Percentiles rank a stretch among this genome's conserved stretches.
Evolutionary conservation across 2,888 invertebrate species (phyloP).

Genomic region (Petrolisthes manimaculis): DNA sequence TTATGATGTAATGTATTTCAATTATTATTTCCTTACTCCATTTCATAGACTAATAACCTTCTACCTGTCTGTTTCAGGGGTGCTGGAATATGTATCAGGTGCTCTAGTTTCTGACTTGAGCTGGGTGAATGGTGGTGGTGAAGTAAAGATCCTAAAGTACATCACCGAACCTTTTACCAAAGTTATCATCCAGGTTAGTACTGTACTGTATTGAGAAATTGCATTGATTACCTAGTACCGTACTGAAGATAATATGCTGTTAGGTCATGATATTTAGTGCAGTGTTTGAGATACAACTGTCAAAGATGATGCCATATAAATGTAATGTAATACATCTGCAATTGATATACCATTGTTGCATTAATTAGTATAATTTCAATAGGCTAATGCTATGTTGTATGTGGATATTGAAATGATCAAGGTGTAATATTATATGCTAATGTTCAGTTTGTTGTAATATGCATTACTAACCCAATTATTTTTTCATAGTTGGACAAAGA

Average conservation of each 20-base stretch:
- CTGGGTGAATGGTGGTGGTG: constrained; percentile 57
- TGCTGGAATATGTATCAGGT: constrained; percentile 58
- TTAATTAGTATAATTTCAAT: too few relatives aligned
- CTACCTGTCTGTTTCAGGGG: constrained; percentile 30
- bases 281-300: too few relatives aligned
- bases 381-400: too few relatives aligned
- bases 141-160: constrained; percentile 70
- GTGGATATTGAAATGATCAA: too few relatives aligned
- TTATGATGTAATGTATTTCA: neutral
- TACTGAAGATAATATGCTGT: neutral
- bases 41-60: neutral
- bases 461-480: neutral
- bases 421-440: too few relatives aligned
- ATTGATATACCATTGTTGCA: too few relatives aligned
- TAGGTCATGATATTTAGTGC: neutral
- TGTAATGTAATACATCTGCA: too few relatives aligned
- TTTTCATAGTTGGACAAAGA: constrained; percentile 70
- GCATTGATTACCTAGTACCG: neutral
- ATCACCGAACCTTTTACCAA: constrained; percentile 72
- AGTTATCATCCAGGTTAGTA: constrained; percentile 69
- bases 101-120: constrained; percentile 43
- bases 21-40: neutral
- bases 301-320: too few relatives aligned
- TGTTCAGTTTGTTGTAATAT: too few relatives aligned
- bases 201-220: constrained; percentile 9